Percentiles rank a stretch among this genome's conserved stretches.
Evolutionary conservation across 2,797 vertebrate species (phyloP).

Genomic region (Molossus alvarezi): DNA sequence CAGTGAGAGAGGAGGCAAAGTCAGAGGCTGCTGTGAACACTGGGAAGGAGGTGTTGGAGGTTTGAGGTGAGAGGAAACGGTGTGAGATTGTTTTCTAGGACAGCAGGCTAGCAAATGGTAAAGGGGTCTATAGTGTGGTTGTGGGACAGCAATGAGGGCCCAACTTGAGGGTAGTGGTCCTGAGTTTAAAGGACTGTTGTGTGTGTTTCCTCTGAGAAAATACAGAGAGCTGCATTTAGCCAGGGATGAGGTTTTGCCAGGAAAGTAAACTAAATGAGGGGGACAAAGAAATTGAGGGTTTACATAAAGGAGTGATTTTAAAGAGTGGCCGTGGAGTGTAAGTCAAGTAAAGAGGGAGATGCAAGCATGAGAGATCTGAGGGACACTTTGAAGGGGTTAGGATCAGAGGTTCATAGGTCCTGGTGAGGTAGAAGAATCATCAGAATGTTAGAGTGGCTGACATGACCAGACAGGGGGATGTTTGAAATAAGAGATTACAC

Average conservation of each 20-base stretch:
- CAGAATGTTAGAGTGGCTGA: neutral
- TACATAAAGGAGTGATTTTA: neutral
- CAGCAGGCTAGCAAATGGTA: neutral
- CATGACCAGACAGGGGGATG: neutral
- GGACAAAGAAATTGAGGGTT: neutral
- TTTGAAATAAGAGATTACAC: neutral
- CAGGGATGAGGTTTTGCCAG: neutral
- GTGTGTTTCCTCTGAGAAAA: neutral
- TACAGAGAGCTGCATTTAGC: neutral
- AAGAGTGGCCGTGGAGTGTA: neutral
- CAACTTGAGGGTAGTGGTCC: neutral
- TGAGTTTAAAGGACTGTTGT: neutral
- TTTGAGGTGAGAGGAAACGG: neutral
- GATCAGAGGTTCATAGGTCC: neutral
- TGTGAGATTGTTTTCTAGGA: neutral
- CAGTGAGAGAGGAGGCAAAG: neutral
- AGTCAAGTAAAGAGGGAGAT: neutral
- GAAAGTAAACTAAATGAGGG: neutral
- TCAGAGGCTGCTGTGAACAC: neutral
- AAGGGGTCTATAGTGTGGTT: neutral
- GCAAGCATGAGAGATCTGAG: neutral
- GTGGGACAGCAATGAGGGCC: neutral
- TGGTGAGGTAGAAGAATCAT: neutral
- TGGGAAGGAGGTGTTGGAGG: neutral
- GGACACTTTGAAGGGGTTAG: neutral